Evolutionary conservation across 1,140 invertebrate species (phyloP), one percentile per base, ranked within the genome.

Genomic region (Anadara kagoshimensis): DNA sequence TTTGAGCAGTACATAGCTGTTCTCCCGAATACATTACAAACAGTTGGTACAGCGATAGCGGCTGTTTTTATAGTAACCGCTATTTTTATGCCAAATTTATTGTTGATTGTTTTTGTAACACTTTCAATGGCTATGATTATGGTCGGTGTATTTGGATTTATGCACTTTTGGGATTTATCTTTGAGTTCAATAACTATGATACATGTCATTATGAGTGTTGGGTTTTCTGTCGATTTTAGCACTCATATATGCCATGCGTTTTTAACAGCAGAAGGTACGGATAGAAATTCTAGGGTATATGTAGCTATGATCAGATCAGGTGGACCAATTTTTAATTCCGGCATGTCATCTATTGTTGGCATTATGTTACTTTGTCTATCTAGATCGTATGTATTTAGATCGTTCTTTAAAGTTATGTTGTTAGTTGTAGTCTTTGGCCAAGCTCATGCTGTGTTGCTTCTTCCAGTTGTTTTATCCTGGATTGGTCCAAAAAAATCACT

Each of bases 151-250:
- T 94, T 97, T 1, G 97, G 97, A 0, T 98, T 98, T 90, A 98
- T 99, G 95, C 94, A 96, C 0, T 89, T 98, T 0, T 99, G 98
- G 97, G 93, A 94, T 76, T 96, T 99, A 0, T 97, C 96, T 83
- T 90, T 99, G 51, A 97, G 98, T 87, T 97, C 96, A 5, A 98
- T 99, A 81, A 98, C 97, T 0, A 99, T 99, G 97, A 98, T 99
- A 49, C 98, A 98, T 83, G 91, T 99, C 1, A 98, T 99, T 59
- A 99, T 99, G 97, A 98, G 97, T 83, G 98, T 99, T 36, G 97
- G 97, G 44, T 99, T 99, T 89, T 98, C 96, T 1, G 97, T 99
- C 0, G 97, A 99, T 84, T 99, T 98, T 86, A 97, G 96, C 0
- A 97, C 97, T 5, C 97, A 99, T 83, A 98, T 99, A 51, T 98